These are phyloP conservation scores for Priocnemis perturbator DNA, from an alignment of 2,888 invertebrate species.

Conservation along the genomic window DNA sequence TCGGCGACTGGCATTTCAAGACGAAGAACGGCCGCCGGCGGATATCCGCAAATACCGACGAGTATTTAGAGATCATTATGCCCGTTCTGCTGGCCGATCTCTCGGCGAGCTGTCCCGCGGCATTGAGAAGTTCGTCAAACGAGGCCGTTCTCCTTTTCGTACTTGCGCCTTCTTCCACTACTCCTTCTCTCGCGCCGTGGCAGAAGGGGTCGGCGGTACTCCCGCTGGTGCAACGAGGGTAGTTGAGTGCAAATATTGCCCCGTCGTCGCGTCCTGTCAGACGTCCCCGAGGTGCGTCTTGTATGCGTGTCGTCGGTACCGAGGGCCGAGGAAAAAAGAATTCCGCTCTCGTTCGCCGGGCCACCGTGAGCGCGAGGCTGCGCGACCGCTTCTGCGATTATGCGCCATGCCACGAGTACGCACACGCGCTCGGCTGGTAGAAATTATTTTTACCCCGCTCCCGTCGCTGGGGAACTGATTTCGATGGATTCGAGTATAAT, in stretches of 20 bases:
- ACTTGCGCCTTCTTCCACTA: background rate
- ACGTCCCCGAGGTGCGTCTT: constrained; percentile 24
- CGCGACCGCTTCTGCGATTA: too few species aligned
- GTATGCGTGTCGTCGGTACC: background rate
- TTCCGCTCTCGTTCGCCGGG: too few species aligned
- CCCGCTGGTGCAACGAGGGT: background rate
- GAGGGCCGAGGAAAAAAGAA: too few species aligned
- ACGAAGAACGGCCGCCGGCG: constrained; percentile 30
- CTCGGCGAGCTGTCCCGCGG: constrained; percentile 13
- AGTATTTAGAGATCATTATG: constrained; percentile 40
- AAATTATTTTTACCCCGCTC: too few species aligned
- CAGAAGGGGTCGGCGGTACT: constrained; percentile 14
- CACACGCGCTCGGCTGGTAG: too few species aligned
- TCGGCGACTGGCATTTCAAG: constrained; percentile 40
- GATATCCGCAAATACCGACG: constrained; percentile 56
- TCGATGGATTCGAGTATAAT: too few species aligned
- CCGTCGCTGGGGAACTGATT: too few species aligned
- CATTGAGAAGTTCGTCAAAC: constrained; percentile 50
- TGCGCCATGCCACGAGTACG: too few species aligned
- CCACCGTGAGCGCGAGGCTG: too few species aligned
- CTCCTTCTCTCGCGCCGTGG: constrained; percentile 3
- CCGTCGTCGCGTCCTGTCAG: constrained; percentile 30
- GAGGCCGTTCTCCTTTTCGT: constrained; percentile 13
- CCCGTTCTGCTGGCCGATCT: constrained; percentile 13
- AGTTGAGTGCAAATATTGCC: constrained; percentile 43